A percentile compares a stretch with the other conserved stretches of the same genome.
phyloP scores from a whole-genome alignment of 2,113 vertebrate genomes.

The Tenrec ecaudatus region DNA sequence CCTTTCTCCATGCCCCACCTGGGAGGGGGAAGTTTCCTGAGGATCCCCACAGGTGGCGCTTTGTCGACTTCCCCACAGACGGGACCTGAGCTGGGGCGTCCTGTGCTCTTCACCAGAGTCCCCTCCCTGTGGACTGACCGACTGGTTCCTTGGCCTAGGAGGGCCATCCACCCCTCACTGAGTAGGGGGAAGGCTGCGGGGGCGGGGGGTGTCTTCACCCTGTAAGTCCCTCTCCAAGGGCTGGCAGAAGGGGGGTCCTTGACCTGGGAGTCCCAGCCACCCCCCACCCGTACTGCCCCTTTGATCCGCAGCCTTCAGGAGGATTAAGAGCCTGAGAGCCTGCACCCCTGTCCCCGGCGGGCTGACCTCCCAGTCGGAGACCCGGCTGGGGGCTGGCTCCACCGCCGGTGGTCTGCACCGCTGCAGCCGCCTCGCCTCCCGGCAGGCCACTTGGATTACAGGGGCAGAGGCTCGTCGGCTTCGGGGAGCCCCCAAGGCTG shows the following conservation, averaged over 20 bases:
- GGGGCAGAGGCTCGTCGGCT: conserved; percentile 24
- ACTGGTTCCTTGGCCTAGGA: neutral
- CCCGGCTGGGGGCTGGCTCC: conserved; percentile 60
- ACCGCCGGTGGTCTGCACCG: conserved; percentile 76
- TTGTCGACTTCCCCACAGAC: neutral
- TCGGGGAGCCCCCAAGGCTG: neutral
- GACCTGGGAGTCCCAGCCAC: neutral
- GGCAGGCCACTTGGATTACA: conserved; percentile 73
- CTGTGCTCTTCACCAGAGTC: neutral
- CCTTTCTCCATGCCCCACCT: neutral
- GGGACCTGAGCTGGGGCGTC: neutral
- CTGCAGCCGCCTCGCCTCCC: conserved; percentile 56
- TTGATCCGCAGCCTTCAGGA: conserved; percentile 79
- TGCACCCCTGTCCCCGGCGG: conserved; percentile 65
- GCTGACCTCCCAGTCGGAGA: conserved; percentile 75
- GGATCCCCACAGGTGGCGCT: conserved; percentile 15
- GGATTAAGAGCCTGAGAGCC: conserved; percentile 78
- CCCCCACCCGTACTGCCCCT: conserved; percentile 41
- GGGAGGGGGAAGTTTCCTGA: neutral
- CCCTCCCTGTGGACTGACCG: neutral
- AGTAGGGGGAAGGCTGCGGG: too few relatives aligned
- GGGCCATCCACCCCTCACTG: neutral
- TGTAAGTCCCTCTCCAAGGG: neutral
- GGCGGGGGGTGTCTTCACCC: neutral
- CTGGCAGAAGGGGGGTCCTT: neutral